These are phyloP conservation scores for Drosophila rhopaloa DNA, from an alignment of 1,140 invertebrate genomes.

Conservation along the genomic window DNA sequence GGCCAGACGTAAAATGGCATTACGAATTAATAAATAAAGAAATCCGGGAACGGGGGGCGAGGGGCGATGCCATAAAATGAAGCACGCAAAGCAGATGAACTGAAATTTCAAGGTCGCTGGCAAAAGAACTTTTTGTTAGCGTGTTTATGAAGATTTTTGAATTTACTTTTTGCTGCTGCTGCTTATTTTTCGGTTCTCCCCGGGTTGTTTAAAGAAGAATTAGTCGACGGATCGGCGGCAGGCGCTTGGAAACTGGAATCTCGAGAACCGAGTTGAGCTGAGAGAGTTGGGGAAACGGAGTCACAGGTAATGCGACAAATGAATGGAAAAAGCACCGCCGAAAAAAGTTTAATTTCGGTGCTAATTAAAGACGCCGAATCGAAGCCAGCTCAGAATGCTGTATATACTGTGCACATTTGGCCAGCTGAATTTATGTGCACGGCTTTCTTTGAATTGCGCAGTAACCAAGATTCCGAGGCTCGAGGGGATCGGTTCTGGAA, in stretches of 20 bases:
- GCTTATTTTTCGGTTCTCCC: constrained; percentile 30
- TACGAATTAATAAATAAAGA: constrained; percentile 69
- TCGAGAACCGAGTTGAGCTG: constrained; percentile 10
- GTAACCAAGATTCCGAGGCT: constrained; percentile 16
- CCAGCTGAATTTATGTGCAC: constrained; percentile 62
- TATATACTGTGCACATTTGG: constrained; percentile 21
- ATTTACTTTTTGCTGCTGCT: constrained; percentile 15
- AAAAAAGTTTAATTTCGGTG: constrained; percentile 66
- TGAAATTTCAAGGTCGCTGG: constrained; percentile 64
- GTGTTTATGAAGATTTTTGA: constrained; percentile 62
- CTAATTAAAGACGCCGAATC: constrained; percentile 68
- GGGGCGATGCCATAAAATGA: constrained; percentile 29
- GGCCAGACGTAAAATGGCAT: constrained; percentile 52
- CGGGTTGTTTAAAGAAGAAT: constrained; percentile 75
- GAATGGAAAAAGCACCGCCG: constrained; percentile 40
- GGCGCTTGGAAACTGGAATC: constrained; percentile 55
- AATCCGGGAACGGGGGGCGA: constrained; percentile 18
- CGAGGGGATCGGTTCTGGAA: constrained; percentile 6
- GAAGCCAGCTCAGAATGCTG: constrained; percentile 23
- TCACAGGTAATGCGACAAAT: constrained; percentile 56
- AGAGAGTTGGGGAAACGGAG: constrained; percentile 4
- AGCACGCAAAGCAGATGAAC: constrained; percentile 46
- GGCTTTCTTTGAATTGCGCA: constrained; percentile 78
- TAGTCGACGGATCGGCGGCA: constrained; percentile 61
- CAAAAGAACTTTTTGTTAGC: constrained; percentile 70